Evolutionary conservation across 2,797 vertebrate species (phyloP).

Genomic region (Cynopterus sphinx): DNA sequence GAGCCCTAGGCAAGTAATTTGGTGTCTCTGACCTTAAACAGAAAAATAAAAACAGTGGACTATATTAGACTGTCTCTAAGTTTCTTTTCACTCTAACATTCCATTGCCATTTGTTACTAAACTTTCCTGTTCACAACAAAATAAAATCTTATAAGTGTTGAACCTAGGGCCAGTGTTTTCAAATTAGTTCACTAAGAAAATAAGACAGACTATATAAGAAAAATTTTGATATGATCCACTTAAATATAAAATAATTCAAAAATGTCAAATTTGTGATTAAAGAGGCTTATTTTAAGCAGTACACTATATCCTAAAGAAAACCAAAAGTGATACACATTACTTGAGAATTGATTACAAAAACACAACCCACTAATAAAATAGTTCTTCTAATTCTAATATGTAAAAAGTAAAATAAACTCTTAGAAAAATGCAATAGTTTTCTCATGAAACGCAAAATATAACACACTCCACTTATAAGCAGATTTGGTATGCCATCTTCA

Average conservation of each 20-base stretch:
- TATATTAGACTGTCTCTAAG: neutral
- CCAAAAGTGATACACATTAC: neutral
- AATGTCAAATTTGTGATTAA: neutral
- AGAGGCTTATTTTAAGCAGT: neutral
- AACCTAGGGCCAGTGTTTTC: neutral
- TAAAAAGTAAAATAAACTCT: slow-evolving; percentile 26
- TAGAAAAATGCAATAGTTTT: slow-evolving; percentile 41
- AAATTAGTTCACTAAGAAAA: slow-evolving; percentile 24
- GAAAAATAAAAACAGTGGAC: neutral
- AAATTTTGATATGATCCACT: neutral
- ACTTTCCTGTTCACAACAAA: neutral
- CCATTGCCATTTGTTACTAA: neutral
- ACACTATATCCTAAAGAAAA: slow-evolving; percentile 8
- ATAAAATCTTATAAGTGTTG: neutral
- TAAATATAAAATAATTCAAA: slow-evolving; percentile 4
- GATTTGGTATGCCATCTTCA: slow-evolving; percentile 14
- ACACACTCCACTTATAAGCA: neutral
- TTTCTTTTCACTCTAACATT: neutral
- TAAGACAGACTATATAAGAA: neutral
- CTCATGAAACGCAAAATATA: neutral
- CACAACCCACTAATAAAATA: neutral
- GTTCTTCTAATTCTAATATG: neutral
- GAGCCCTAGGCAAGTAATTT: neutral
- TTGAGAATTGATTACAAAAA: neutral
- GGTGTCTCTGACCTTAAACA: neutral